Evolutionary conservation across 1,140 invertebrate species (phyloP).

Genomic region (Oryzaephilus surinamensis): DNA sequence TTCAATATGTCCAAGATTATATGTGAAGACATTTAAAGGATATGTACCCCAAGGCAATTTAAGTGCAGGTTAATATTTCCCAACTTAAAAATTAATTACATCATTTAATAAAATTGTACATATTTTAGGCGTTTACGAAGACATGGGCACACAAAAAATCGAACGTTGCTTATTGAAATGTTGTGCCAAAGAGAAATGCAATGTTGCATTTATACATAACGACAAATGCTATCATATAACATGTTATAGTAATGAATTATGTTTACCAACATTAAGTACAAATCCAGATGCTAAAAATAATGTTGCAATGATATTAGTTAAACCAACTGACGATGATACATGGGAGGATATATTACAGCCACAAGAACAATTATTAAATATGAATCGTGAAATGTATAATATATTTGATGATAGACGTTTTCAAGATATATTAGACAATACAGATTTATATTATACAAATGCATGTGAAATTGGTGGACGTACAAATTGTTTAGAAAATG

Average conservation of each 20-base stretch:
- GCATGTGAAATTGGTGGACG: constrained; percentile 39
- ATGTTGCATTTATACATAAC: constrained; percentile 69
- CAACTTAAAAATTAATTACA: neutral
- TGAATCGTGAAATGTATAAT: constrained; percentile 21
- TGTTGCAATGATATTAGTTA: constrained; percentile 66
- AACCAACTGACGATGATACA: constrained; percentile 46
- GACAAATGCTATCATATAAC: constrained; percentile 64
- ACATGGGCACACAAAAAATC: constrained; percentile 44
- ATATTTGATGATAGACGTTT: constrained; percentile 17
- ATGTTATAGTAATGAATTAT: constrained; percentile 58
- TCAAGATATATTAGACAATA: constrained; percentile 21
- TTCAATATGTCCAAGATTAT: constrained; percentile 23
- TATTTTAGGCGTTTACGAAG: constrained; percentile 44
- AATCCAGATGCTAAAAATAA: constrained; percentile 45
- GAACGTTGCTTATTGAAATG: constrained; percentile 61
- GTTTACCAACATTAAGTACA: constrained; percentile 49
- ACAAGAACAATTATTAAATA: constrained; percentile 13
- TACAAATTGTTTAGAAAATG: constrained; percentile 48
- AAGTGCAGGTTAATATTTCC: constrained; percentile 23
- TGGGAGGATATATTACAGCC: constrained; percentile 43
- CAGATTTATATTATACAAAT: constrained; percentile 20
- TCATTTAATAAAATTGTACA: constrained; percentile 1
- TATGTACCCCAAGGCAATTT: constrained; percentile 29
- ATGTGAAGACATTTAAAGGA: constrained; percentile 24
- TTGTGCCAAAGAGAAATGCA: constrained; percentile 55